phyloP scores from a whole-genome alignment of 2,888 invertebrate species.

The Drosophila anomalata region DNA sequence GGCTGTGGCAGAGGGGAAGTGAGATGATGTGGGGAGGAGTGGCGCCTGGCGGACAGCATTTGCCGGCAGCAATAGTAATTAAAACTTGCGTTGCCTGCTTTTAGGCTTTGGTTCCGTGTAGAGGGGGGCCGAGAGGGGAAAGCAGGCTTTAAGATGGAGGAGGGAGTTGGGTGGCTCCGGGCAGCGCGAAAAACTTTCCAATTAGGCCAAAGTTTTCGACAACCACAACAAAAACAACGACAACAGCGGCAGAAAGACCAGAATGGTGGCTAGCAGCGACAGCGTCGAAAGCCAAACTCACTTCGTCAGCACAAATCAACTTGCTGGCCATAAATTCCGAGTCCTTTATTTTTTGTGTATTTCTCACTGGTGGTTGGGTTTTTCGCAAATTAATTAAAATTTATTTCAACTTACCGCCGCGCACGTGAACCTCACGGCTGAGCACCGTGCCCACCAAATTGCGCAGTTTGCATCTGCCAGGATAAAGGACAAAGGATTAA shows the following conservation, averaged over 20 bases:
- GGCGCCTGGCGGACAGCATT: slow-evolving; percentile 54
- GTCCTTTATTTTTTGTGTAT: slow-evolving; percentile 7
- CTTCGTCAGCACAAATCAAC: slow-evolving; percentile 69
- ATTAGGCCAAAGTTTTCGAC: slow-evolving; percentile 64
- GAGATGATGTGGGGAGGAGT: background rate
- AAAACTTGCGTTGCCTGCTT: slow-evolving; percentile 72
- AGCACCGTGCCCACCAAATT: slow-evolving; percentile 91
- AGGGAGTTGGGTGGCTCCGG: slow-evolving; percentile 32
- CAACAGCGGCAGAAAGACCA: too few species aligned
- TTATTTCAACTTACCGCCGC: slow-evolving; percentile 89
- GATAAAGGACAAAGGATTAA: slow-evolving; percentile 30
- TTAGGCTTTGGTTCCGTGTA: slow-evolving; percentile 47
- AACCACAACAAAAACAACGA: slow-evolving; percentile 32
- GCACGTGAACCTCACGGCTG: slow-evolving; percentile 93
- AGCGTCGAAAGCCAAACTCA: slow-evolving; percentile 43
- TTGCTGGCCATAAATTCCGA: slow-evolving; percentile 55
- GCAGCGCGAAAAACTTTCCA: slow-evolving; percentile 65
- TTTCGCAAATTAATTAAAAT: slow-evolving; percentile 46
- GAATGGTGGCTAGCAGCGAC: slow-evolving; percentile 7
- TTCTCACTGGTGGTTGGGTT: slow-evolving; percentile 10
- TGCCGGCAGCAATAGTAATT: slow-evolving; percentile 72
- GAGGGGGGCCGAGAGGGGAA: background rate
- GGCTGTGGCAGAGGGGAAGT: background rate
- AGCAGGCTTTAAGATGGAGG: background rate
- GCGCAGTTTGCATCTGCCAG: slow-evolving; percentile 85